Conservation (phyloP, 2,888 invertebrate species). For the Nomada ruficornis region DNA sequence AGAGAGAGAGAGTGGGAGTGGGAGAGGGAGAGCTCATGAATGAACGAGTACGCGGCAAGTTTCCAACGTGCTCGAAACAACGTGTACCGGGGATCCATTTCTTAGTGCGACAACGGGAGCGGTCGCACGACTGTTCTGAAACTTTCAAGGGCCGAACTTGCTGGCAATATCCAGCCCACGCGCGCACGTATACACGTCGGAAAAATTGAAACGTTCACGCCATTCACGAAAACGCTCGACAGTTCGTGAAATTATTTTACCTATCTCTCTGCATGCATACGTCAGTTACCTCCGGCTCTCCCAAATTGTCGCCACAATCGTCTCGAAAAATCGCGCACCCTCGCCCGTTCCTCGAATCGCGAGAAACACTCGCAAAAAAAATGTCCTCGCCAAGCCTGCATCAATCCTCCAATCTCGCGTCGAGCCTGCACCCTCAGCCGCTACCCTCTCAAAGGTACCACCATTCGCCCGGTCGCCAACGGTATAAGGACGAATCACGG, state of each 20-base stretch:
- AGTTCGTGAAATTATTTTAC: constrained; percentile 32
- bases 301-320: no score
- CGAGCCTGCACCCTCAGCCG: background rate
- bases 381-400: background rate
- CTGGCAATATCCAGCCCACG: constrained; percentile 29
- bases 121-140: constrained; percentile 49
- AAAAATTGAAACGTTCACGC: constrained; percentile 56
- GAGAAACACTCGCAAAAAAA: no score
- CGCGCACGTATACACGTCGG: constrained; percentile 23
- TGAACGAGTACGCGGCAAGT: constrained; percentile 72
- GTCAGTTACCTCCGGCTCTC: no score
- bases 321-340: no score
- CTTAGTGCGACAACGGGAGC: constrained; percentile 59
- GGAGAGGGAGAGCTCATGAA: constrained; percentile 71
- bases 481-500: constrained; percentile 70
- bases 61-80: constrained; percentile 65
- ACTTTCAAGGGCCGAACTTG: constrained; percentile 62
- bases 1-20: background rate
- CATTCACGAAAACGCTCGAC: constrained; percentile 1
- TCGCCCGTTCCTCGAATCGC: background rate
- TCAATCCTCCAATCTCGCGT: background rate
- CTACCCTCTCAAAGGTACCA: background rate
- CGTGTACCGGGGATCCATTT: constrained; percentile 65
- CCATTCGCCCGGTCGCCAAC: constrained; percentile 43
- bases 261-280: background rate